Evolutionary conservation across 2,888 invertebrate species (phyloP), one percentile per base, ranked within the genome.

Genomic region (Pardosa pseudoannulata): DNA sequence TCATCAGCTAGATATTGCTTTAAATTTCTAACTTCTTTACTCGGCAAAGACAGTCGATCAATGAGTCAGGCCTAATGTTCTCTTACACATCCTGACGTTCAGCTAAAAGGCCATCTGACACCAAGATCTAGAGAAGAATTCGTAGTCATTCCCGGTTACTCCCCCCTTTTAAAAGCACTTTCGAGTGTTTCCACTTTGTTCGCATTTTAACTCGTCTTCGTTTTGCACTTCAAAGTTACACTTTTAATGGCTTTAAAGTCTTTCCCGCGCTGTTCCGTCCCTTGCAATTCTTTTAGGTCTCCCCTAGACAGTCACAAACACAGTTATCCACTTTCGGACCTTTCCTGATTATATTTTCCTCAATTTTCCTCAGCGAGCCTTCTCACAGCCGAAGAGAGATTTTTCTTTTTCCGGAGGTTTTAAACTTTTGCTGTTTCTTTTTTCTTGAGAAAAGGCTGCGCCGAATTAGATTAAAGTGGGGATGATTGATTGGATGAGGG

Each of bases 211-310:
- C 76, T 83, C 76, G 65, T 74, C 64, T 68, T 32, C 50, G 68
- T 68, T 64, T 39, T 32, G 19, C 68, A 28, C 71, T 72, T 83
- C 71, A 76, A 83, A 83, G 82, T 83, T 83, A 83, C 70, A 83
- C 76, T 83, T 83, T 83, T 83, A 83, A 83, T 83, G 82, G 82
- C 76, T 83, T 76, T 83, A 83, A 83, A 83, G 82, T 82, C 74
- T 83, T 71, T 76, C 41, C 50, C 76, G 64, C 64, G 80, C 76
- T 67, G 56, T 56, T 71, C 50, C 64, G 46, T 71, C 32, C 41
- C 76, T 56, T 7, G n/a, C 31, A 70, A 32, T 70, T 31, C 32
- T 62, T 29, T 68, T 13, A 9, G 36, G 28, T 32, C 67, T 31
- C 39, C 36, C 28, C 82, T 27, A 75, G 82, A 83, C 82, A 83